Percentiles rank a stretch among this genome's conserved stretches.
Conservation (phyloP, 2,797 vertebrate genomes). For the Sardinella longiceps region DNA sequence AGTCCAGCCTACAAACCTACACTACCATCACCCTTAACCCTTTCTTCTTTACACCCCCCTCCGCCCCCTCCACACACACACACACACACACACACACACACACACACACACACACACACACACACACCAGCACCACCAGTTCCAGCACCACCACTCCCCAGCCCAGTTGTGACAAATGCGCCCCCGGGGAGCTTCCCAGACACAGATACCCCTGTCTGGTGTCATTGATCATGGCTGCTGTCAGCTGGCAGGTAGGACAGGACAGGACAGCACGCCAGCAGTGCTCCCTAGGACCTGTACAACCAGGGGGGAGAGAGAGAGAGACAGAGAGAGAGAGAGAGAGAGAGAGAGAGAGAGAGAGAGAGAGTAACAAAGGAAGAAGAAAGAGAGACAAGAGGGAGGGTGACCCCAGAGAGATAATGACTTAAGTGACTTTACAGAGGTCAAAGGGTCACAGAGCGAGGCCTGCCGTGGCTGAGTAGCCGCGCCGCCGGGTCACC, state of each 20-base stretch:
- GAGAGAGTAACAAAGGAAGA: background rate
- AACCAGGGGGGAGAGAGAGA: slow-evolving; percentile 25
- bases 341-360: background rate
- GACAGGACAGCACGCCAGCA: slow-evolving; percentile 57
- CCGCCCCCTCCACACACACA: background rate
- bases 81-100: too few species aligned
- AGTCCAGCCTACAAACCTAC: slow-evolving; percentile 13
- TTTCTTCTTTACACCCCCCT: slow-evolving; percentile 18
- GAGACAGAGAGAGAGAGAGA: background rate
- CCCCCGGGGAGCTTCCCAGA: slow-evolving; percentile 66
- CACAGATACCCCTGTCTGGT: slow-evolving; percentile 58
- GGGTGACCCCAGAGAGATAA: slow-evolving; percentile 53
- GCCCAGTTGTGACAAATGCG: slow-evolving; percentile 67
- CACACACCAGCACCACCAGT: too few species aligned
- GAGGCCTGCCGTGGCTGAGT: slow-evolving; percentile 56
- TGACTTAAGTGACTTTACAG: slow-evolving; percentile 62
- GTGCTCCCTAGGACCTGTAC: slow-evolving; percentile 51
- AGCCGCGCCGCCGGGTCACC: slow-evolving; percentile 53
- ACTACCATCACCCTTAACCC: slow-evolving; percentile 44
- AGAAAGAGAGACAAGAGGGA: background rate
- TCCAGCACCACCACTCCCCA: slow-evolving; percentile 26
- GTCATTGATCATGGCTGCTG: slow-evolving; percentile 62
- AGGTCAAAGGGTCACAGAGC: slow-evolving; percentile 67
- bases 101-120: slow-evolving; percentile 24
- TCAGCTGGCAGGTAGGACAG: slow-evolving; percentile 76